Base-by-base conservation (phyloP, 2,797 vertebrate species). In the Halcyon leucocephala region DNA sequence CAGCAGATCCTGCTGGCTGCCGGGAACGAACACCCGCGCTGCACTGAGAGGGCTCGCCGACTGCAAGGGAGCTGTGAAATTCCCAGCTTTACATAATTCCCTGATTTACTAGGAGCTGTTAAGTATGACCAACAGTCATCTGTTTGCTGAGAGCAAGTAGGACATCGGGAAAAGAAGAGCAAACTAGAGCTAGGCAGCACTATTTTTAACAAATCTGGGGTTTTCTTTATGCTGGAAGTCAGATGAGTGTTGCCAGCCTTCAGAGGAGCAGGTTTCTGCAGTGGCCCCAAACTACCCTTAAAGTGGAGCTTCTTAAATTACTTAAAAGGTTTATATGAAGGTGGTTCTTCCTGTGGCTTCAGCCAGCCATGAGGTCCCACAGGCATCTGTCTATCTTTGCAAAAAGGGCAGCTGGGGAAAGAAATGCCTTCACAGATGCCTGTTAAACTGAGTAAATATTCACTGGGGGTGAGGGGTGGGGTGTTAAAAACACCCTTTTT, bases 51-150 rank as follows among this genome's bases (percentile, higher is more conserved):
- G 80, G 58, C 70, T 89, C 4, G 0, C 41, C 2, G 25, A 37
- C 85, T 85, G 85, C 19, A 8, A 74, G 19, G 62, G 74, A 95
- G 85, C 81, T 97, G 90, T 92, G 90, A 97, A 95, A 95, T 90
- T 86, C 88, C 88, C 83, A 12, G 58, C 83, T 96, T 96, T 95
- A 90, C 89, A 65, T 93, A 92, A 96, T 77, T 58, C 80, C 86
- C 93, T 31, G 31, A 35, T 93, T 93, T 94, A 54, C 80, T 76
- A 2, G 2, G 71, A 95, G 51, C 91, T 89, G 92, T 89, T 83
- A 94, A 92, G 94, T 86, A 93, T 96, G 95, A 92, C 94, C 94
- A 95, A 89, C 62, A 94, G 93, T 96, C 94, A 95, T 94, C 83
- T 92, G 90, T 66, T 95, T 92, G 95, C 86, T 0, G 3, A 62